Evolutionary conservation across 1,140 invertebrate species (phyloP).

Genomic region (Hylaeus anthracinus): DNA sequence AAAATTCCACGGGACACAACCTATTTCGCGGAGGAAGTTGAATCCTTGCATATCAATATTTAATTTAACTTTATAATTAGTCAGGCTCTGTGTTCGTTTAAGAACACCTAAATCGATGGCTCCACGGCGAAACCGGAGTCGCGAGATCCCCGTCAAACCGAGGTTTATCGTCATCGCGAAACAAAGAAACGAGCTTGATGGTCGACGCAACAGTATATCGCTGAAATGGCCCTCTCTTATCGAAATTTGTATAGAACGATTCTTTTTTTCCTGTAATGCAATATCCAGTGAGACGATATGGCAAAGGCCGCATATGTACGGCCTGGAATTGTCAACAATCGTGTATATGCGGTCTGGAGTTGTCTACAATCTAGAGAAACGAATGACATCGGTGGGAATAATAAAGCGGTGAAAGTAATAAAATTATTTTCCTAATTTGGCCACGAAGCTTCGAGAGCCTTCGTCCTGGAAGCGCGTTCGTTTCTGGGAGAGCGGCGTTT

Average conservation of each 20-base stretch:
- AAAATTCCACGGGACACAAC: constrained; percentile 17
- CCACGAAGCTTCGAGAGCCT: no score
- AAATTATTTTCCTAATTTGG: no score
- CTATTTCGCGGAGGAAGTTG: constrained; percentile 24
- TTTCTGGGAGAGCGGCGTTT: background rate
- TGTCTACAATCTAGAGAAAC: no score
- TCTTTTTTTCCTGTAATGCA: no score
- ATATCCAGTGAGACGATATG: no score
- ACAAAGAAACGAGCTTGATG: background rate
- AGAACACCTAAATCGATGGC: constrained; percentile 30
- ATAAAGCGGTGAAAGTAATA: no score
- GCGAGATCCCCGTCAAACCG: background rate
- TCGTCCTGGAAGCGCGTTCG: background rate
- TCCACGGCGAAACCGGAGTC: background rate
- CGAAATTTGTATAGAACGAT: no score
- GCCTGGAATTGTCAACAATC: no score
- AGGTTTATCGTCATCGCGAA: background rate
- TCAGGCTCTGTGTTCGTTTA: constrained; percentile 13
- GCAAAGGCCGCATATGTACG: no score
- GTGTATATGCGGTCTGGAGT: no score
- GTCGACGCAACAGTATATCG: background rate
- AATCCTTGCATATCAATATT: constrained; percentile 45
- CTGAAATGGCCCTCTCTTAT: background rate
- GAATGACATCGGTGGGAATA: no score
- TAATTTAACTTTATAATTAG: constrained; percentile 50